Evolutionary conservation across 2,113 vertebrate species (phyloP).

Genomic region (Pterocles orientalis): DNA sequence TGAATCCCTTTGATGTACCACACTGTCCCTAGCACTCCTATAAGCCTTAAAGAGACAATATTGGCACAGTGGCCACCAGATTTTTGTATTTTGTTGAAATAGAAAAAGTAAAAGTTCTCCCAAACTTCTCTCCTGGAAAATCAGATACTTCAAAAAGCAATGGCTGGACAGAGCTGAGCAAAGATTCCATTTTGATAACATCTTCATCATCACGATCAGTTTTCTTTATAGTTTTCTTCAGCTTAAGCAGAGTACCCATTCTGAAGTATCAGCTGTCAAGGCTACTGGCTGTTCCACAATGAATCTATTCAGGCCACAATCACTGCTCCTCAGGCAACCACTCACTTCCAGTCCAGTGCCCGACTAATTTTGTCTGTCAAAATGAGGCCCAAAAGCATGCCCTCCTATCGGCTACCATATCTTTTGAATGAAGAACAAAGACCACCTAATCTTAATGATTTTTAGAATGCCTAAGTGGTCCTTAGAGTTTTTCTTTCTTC

Average conservation of each 20-base stretch:
- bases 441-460: not conserved
- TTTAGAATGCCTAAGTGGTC: not conserved
- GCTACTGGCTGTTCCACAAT: not conserved
- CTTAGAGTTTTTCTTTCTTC: not conserved
- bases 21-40: not conserved
- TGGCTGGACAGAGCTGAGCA: not conserved
- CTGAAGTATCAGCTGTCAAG: not conserved
- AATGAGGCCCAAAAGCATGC: not conserved
- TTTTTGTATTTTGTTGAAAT: not conserved
- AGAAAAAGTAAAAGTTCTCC: not conserved
- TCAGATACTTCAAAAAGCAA: not conserved
- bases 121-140: not conserved
- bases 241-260: not conserved
- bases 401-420: not conserved
- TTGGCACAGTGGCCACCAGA: too few relatives aligned
- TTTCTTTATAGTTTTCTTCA: not conserved
- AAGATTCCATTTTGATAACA: not conserved
- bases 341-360: not conserved
- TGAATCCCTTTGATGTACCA: not conserved
- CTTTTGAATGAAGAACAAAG: not conserved
- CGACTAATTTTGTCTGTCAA: not conserved
- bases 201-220: not conserved
- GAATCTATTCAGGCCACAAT: not conserved
- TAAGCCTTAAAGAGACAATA: not conserved
- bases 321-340: not conserved